phyloP scores from a whole-genome alignment of 2,797 vertebrate species.

The Characodon lateralis region DNA sequence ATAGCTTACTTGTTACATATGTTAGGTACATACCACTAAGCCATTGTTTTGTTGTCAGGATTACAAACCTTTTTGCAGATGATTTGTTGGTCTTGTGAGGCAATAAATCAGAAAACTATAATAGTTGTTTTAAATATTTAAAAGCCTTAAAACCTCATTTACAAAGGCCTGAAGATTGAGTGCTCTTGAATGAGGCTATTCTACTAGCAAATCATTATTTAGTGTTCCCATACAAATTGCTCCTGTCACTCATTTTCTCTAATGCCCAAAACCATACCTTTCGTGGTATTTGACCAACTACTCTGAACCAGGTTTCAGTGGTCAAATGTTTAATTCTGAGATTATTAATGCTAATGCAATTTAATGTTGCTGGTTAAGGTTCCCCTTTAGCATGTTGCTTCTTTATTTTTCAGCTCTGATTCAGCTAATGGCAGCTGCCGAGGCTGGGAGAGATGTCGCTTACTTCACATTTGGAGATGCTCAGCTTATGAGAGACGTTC shows the following conservation, averaged over 20 bases:
- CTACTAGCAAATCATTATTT: slow-evolving; percentile 58
- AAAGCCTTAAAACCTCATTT: slow-evolving; percentile 69
- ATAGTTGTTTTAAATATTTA: slow-evolving; percentile 80
- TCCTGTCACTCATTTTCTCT: slow-evolving; percentile 43
- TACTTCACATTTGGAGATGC: slow-evolving; percentile 97
- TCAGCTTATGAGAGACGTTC: slow-evolving; percentile 91
- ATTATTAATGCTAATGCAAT: background rate
- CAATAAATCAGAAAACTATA: slow-evolving; percentile 76
- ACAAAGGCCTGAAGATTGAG: slow-evolving; percentile 67
- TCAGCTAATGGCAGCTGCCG: slow-evolving; percentile 92
- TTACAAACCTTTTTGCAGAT: slow-evolving; percentile 52
- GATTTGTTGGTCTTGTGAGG: slow-evolving; percentile 47
- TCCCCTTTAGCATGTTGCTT: slow-evolving; percentile 4
- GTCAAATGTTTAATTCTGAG: slow-evolving; percentile 41
- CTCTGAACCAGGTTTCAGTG: slow-evolving; percentile 31
- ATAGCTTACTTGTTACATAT: slow-evolving; percentile 28
- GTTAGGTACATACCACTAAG: slow-evolving; percentile 40
- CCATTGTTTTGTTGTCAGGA: slow-evolving; percentile 47
- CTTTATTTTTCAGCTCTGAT: slow-evolving; percentile 86
- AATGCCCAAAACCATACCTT: slow-evolving; percentile 36
- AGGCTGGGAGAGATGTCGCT: slow-evolving; percentile 90
- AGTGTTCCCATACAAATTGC: slow-evolving; percentile 61
- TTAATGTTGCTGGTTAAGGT: slow-evolving; percentile 14
- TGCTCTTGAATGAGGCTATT: slow-evolving; percentile 42
- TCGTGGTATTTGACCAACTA: slow-evolving; percentile 58